Evolutionary conservation across 2,113 vertebrate genomes (phyloP), one percentile per base, ranked within the genome.

Genomic region (Plotosus lineatus): DNA sequence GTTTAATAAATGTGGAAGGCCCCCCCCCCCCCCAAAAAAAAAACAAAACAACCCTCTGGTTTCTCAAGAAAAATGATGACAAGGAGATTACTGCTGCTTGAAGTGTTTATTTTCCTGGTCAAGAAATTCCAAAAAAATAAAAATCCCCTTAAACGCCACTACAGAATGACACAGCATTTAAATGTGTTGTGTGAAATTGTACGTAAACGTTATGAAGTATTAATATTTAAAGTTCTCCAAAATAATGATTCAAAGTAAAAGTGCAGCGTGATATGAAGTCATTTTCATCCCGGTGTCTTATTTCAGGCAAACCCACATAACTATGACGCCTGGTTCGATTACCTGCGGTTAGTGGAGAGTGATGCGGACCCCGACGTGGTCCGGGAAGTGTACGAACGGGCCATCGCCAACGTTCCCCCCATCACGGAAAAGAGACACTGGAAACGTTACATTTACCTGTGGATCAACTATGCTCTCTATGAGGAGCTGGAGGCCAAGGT

Each of bases 291-390:
- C 44, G 0, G 3, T 80, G 4, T 42, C 19, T 66, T 21, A 28
- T 0, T 78, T 17, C 65, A 99, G 98, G 97, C 95, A 0, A 99
- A 96, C 89, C 97, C 98, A 1, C 98, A 98, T 86, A 99, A 99
- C 88, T 99, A 99, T 0, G 98, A 99, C 0, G 96, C 97, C 0
- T 99, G 98, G 98, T 99, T 99, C 4, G 97, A 98, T 84, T 99
- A 99, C 86, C 92, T 99, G 68, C 94, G 97, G 1, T 86, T 99
- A 87, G 95, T 98, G 86, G 98, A 99, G 91, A 98, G 97, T 0
- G 97, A 99, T 0, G 86, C 95, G 0, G 95, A 97, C 15, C 85
- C 94, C 0, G 97, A 96, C 78, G 92, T 95, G 0, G 97, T 96
- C 19, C 89, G 96, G 0, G 97, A 99, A 61, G 95, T 99, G 21